Conservation (phyloP, 2,888 invertebrate genomes). For the Scaeva pyrastri region DNA sequence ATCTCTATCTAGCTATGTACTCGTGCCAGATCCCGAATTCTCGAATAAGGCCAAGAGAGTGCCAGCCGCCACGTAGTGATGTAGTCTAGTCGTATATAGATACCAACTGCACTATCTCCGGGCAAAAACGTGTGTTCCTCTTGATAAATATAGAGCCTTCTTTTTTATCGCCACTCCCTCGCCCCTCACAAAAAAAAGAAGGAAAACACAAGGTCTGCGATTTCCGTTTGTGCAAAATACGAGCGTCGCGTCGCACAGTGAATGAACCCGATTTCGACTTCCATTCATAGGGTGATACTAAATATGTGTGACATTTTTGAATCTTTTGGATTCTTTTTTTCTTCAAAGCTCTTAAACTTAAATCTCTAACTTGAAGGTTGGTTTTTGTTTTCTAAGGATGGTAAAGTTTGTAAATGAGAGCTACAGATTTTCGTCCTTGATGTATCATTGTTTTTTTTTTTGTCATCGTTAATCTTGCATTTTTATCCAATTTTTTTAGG, state of each 20-base stretch:
- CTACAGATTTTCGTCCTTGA: no score
- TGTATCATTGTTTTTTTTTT: no score
- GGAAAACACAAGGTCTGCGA: slow-evolving; percentile 45
- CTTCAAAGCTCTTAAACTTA: no score
- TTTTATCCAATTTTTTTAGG: no score
- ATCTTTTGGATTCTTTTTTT: no score
- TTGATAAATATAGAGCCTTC: slow-evolving; percentile 14
- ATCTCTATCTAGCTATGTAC: no score
- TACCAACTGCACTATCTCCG: not conserved
- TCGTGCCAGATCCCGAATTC: not conserved
- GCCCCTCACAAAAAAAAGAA: not conserved
- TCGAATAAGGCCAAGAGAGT: slow-evolving; percentile 17
- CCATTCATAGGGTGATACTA: not conserved
- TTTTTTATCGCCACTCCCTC: not conserved
- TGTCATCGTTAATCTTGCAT: no score
- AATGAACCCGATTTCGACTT: not conserved
- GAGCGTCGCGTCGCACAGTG: not conserved
- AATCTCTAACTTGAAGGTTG: no score
- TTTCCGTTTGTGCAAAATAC: slow-evolving; percentile 57
- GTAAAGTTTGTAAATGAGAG: no score
- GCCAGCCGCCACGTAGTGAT: not conserved
- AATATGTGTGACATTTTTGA: no score
- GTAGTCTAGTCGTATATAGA: slow-evolving; percentile 13
- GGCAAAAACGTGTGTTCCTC: slow-evolving; percentile 37
- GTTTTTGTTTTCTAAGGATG: no score